A percentile compares a stretch with the other conserved stretches of the same genome.
phyloP scores from a whole-genome alignment of 2,797 vertebrate species.

The Rhabdophis nuchalis region DNA sequence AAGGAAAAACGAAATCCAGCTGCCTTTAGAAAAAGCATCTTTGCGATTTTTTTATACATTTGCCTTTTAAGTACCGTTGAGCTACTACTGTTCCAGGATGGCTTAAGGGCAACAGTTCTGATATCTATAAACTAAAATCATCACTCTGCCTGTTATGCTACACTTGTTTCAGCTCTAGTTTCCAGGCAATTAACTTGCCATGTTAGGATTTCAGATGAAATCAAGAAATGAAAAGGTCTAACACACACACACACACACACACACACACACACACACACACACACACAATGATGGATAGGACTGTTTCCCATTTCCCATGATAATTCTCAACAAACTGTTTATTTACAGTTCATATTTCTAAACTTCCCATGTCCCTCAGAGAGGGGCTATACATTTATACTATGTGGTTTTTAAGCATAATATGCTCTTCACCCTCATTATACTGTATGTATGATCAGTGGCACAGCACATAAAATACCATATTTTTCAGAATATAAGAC shows the following conservation, averaged over 20 bases:
- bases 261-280: background rate
- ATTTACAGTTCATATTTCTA: background rate
- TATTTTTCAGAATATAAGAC: too few species aligned
- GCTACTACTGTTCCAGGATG: background rate
- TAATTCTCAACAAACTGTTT: background rate
- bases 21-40: too few species aligned
- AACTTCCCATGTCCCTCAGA: too few species aligned
- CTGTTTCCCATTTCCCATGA: background rate
- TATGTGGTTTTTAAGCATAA: background rate
- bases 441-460: background rate
- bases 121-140: background rate
- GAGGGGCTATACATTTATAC: background rate
- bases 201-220: background rate
- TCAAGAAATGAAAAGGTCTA: background rate
- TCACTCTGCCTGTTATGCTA: background rate
- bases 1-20: background rate
- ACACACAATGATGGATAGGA: background rate
- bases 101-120: background rate
- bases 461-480: background rate
- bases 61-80: background rate
- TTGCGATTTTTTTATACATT: too few species aligned
- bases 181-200: background rate
- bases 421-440: background rate
- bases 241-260: background rate
- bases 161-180: background rate